phyloP scores from a whole-genome alignment of 2,113 vertebrate genomes.

The Petroica traversi region DNA sequence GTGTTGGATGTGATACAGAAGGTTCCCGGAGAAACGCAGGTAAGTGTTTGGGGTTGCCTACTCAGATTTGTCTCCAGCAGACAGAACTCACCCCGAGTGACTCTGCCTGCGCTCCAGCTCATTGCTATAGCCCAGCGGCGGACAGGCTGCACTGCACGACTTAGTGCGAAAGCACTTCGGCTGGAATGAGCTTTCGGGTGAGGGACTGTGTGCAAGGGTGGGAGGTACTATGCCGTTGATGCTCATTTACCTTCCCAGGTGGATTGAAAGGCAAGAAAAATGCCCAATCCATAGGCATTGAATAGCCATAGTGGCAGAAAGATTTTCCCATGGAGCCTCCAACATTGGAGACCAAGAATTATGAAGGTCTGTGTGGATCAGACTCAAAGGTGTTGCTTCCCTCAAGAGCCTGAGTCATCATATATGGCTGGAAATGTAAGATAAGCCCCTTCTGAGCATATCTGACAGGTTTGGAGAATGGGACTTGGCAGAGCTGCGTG shows the following conservation, averaged over 20 bases:
- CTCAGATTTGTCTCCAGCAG: not conserved
- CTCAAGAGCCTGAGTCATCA: not conserved
- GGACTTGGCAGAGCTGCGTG: not conserved
- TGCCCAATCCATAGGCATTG: rapidly evolving
- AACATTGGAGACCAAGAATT: rapidly evolving
- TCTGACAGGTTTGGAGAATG: not conserved
- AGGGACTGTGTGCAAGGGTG: too few species aligned
- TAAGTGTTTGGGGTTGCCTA: not conserved
- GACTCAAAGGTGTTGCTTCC: not conserved
- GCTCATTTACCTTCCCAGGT: not conserved
- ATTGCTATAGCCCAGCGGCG: not conserved
- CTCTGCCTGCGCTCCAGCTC: not conserved
- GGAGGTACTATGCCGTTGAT: not conserved
- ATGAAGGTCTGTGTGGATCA: not conserved
- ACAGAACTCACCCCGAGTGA: not conserved
- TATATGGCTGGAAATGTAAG: not conserved
- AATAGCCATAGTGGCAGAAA: not conserved
- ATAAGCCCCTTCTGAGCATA: not conserved
- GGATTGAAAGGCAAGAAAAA: not conserved
- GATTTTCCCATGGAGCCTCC: not conserved
- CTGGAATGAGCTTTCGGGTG: not conserved
- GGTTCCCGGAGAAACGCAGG: not conserved
- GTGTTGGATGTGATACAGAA: not conserved
- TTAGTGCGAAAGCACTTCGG: not conserved
- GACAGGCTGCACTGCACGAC: not conserved